phyloP scores from a whole-genome alignment of 2,797 vertebrate genomes.

The Semaprochilodus insignis region DNA sequence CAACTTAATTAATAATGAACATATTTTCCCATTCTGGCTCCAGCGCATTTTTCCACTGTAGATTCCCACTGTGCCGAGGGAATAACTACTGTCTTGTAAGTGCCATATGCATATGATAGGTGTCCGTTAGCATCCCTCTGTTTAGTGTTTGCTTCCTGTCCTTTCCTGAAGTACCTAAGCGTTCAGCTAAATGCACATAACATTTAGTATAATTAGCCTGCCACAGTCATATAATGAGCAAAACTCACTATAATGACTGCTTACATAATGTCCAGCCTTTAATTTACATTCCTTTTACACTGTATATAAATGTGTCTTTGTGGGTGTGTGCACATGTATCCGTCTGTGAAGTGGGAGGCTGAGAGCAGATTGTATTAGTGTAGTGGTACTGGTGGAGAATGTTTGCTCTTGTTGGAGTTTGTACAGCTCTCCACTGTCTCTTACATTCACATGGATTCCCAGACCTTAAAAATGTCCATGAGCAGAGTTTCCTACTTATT shows the following conservation, averaged over 20 bases:
- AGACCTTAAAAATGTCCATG: neutral
- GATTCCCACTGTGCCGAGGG: neutral
- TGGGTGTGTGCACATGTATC: neutral
- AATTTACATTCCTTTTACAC: neutral
- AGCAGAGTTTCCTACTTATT: too few species aligned
- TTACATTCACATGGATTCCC: conserved; percentile 63
- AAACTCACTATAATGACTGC: neutral
- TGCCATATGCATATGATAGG: neutral
- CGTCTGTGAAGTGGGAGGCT: conserved; percentile 15
- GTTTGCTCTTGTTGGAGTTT: conserved; percentile 67
- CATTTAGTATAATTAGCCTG: neutral
- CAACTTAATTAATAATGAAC: neutral
- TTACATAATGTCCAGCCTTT: neutral
- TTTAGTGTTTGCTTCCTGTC: neutral
- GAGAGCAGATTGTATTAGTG: conserved; percentile 14
- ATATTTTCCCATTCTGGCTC: neutral
- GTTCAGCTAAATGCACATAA: neutral
- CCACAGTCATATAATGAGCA: neutral
- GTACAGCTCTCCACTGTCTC: conserved; percentile 70
- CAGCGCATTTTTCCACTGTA: neutral
- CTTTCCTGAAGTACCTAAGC: neutral
- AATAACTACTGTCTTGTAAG: neutral
- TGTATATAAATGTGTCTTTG: neutral
- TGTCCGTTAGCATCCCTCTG: neutral
- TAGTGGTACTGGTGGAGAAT: conserved; percentile 59